Base-by-base conservation (phyloP, 1,140 invertebrate species). In the Drosophila busckii region DNA sequence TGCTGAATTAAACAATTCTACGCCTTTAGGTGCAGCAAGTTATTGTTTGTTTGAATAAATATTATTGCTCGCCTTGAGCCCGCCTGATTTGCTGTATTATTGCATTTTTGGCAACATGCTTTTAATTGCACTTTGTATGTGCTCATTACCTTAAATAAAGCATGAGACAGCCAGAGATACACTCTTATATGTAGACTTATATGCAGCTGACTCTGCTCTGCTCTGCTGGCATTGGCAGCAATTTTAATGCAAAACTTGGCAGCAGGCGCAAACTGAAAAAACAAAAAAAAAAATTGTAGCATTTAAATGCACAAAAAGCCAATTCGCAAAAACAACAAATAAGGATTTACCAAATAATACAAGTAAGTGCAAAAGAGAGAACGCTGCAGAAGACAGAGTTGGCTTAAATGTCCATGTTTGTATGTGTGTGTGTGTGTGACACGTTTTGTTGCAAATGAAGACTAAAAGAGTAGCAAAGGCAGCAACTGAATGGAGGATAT, bases 81-180 rank as follows among this genome's bases (percentile, higher is more conserved):
- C n/a, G n/a, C n/a, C n/a, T n/a, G n/a, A n/a, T n/a, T n/a, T n/a
- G n/a, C n/a, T n/a, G n/a, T n/a, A n/a, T n/a, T n/a, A 82, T 58
- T 69, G 75, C 75, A 82, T 80, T 80, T 71, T 82, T 80, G 69
- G 75, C 75, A 82, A 80, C 65, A 73, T 66, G 60, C 65, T 75
- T 80, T 80, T 80, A 80, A 80, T 80, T 80, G 69, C 75, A 82
- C 71, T 78, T 73, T 82, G 69, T 80, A 70, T 82, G 75, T 66
- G 75, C 75, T 80, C 75, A 80, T 80, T 80, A 80, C 75, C 75
- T 75, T 75, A 75, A 80, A 82, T 70, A 66, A 52, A 35, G 32
- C 59, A 31, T 25, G 32, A 40, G 37, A 25, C 16, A 42, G 40
- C 6, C 20, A 59, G 28, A 20, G 13, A 6, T 22, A 35, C 34